Percentiles rank a stretch among this genome's conserved stretches.
Conservation (phyloP, 2,888 invertebrate species). For the Argyresthia goedartella region DNA sequence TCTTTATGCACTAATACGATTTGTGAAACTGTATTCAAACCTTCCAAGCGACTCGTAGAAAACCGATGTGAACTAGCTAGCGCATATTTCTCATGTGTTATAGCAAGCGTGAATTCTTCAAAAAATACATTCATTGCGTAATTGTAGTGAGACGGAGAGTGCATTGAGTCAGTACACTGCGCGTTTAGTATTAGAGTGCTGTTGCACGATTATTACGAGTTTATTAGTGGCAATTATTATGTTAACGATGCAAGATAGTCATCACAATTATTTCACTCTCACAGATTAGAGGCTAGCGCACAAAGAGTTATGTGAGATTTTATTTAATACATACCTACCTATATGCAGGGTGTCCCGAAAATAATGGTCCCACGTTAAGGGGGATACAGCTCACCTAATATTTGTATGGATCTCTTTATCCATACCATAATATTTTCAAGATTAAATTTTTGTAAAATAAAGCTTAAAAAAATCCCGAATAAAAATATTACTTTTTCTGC, state of each 20-base stretch:
- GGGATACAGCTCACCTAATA: too few relatives aligned
- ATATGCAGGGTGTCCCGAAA: too few relatives aligned
- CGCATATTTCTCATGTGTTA: conserved; percentile 21
- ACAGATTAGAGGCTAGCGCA: conserved; percentile 8
- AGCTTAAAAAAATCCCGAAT: too few relatives aligned
- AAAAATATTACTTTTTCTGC: too few relatives aligned
- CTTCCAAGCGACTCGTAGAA: conserved; percentile 5
- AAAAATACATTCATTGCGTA: conserved; percentile 19
- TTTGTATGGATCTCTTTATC: too few relatives aligned
- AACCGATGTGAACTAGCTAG: not conserved
- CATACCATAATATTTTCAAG: too few relatives aligned
- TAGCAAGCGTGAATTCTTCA: conserved; percentile 16
- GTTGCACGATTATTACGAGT: conserved; percentile 29
- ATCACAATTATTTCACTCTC: conserved; percentile 39
- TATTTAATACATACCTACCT: too few relatives aligned
- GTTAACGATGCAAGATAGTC: conserved; percentile 34
- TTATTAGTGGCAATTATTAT: conserved; percentile 34
- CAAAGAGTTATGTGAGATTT: not conserved
- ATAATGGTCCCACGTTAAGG: too few relatives aligned
- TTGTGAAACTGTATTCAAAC: conserved; percentile 7
- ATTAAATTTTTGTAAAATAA: too few relatives aligned
- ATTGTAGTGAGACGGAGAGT: conserved; percentile 22
- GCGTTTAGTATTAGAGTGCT: conserved; percentile 25
- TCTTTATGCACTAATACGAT: conserved; percentile 15
- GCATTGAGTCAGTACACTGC: conserved; percentile 21